phyloP scores from a whole-genome alignment of 2,888 invertebrate species.

The Hemaris fuciformis region DNA sequence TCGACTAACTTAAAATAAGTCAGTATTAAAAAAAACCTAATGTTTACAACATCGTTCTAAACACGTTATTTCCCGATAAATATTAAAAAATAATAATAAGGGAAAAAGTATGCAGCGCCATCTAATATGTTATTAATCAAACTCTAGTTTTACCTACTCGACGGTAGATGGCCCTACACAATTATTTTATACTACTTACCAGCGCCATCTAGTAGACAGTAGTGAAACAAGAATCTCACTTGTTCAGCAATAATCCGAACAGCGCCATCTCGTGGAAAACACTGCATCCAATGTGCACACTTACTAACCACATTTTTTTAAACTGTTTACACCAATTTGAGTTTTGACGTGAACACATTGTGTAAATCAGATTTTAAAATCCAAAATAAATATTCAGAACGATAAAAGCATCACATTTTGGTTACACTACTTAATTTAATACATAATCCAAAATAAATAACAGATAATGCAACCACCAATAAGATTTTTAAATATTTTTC shows the following conservation, averaged over 20 bases:
- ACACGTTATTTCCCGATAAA: neutral
- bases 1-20: too few species aligned
- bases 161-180: constrained; percentile 43
- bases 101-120: constrained; percentile 32
- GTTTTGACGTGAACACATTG: constrained; percentile 9
- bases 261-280: constrained; percentile 69
- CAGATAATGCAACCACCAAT: neutral
- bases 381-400: neutral
- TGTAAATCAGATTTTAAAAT: neutral
- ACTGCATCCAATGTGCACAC: constrained; percentile 77
- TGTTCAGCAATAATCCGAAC: constrained; percentile 55
- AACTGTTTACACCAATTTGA: constrained; percentile 17
- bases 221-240: constrained; percentile 53
- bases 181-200: constrained; percentile 49
- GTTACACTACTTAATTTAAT: neutral
- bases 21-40: too few species aligned
- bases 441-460: neutral
- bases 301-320: constrained; percentile 44
- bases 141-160: constrained; percentile 40
- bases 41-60: too few species aligned
- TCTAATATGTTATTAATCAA: constrained; percentile 33
- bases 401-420: neutral
- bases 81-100: neutral
- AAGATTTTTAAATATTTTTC: neutral
- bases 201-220: constrained; percentile 59